phyloP scores from a whole-genome alignment of 1,140 invertebrate genomes.

The Amphibalanus amphitrite region DNA sequence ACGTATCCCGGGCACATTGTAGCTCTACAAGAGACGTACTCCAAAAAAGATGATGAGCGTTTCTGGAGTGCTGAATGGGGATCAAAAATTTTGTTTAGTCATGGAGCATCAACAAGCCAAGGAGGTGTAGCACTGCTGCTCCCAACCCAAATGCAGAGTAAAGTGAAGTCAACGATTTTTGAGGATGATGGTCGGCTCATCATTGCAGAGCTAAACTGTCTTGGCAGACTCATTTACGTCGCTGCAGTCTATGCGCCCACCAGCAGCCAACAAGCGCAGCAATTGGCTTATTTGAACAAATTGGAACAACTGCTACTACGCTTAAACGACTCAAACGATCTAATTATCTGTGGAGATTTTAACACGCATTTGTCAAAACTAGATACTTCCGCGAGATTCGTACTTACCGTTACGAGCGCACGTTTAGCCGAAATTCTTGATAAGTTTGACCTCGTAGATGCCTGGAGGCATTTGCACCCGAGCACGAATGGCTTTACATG shows the following conservation, averaged over 20 bases:
- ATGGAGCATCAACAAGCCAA: not conserved
- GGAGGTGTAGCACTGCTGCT: not conserved
- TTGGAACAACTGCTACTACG: not conserved
- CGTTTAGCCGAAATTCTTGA: not conserved
- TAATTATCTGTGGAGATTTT: not conserved
- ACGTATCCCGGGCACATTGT: not conserved
- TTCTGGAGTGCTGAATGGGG: not conserved
- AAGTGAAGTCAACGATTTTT: not conserved
- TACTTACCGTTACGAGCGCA: not conserved
- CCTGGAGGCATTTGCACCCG: not conserved
- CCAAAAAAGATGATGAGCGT: not conserved
- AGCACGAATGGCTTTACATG: not conserved
- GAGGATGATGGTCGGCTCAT: not conserved
- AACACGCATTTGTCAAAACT: not conserved
- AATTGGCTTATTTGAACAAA: not conserved
- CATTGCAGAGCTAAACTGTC: not conserved
- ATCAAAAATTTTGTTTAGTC: not conserved
- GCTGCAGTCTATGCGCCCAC: not conserved
- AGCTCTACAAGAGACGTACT: not conserved
- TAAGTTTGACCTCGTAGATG: not conserved
- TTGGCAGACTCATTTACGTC: not conserved
- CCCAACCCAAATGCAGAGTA: not conserved
- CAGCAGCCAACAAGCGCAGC: not conserved
- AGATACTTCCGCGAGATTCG: not conserved
- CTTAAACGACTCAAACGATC: not conserved